Evolutionary conservation across 2,113 vertebrate genomes (phyloP), one percentile per base, ranked within the genome.

Genomic region (Engystomops pustulosus): DNA sequence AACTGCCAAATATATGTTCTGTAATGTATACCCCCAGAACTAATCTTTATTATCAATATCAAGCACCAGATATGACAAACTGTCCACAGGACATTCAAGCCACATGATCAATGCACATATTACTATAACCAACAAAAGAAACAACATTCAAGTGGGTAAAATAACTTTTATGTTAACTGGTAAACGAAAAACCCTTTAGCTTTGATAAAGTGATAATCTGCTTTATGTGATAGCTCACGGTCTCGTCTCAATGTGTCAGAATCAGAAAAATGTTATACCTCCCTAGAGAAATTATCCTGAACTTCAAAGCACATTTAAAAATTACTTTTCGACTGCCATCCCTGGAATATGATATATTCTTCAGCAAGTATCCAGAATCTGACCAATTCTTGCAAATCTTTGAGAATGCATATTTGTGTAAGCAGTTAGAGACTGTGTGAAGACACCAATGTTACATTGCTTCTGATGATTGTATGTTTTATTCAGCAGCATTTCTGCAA

Each of bases 301-400:
- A 67, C 17, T 67, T 67, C 62, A 67, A 67, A 67, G 62, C 62
- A 36, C 15, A 36, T 67, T 67, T 67, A 67, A 20, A 67, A 36
- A 34, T 67, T 36, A 36, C 32, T 67, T 67, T 36, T 17, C 3
- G 62, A 11, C 62, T 67, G 32, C 11, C 32, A 2, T 36, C 62
- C 7, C 62, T 67, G 15, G 62, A 67, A 67, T 67, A 67, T 9
- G 30, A 34, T 67, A 67, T 65, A 36, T 36, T 67, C 32, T 67
- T 36, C 9, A 67, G 14, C 27, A 34, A 20, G 62, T 36, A 36
- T 36, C 62, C 25, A 17, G 30, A 34, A 34, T 32, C 15, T 11
- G 2, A 36, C 62, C 8, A 67, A 0, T 67, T 36, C 62, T 67
- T 67, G 62, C 17, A 67, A 18, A 67, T 36, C 25, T 32, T 17